phyloP scores from a whole-genome alignment of 2,113 vertebrate genomes.

The Myrmecobius fasciatus region DNA sequence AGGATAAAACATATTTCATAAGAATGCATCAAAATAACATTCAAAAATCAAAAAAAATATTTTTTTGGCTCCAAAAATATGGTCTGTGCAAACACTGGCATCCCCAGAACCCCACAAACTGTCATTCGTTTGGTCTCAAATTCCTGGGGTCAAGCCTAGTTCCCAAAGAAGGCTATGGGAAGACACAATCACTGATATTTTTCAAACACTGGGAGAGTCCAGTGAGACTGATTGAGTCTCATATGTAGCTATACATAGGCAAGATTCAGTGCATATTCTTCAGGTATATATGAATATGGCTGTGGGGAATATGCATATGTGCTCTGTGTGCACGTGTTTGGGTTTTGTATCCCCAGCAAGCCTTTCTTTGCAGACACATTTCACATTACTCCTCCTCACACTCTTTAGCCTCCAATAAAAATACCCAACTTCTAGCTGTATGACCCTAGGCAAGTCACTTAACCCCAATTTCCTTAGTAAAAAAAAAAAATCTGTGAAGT shows the following conservation, averaged over 20 bases:
- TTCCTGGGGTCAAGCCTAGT: neutral
- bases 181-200: neutral
- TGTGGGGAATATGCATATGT: neutral
- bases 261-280: neutral
- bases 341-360: neutral
- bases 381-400: neutral
- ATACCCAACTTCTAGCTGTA: neutral
- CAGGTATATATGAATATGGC: neutral
- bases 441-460: no score
- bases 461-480: no score
- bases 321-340: neutral
- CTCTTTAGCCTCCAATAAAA: neutral
- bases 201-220: neutral
- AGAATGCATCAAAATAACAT: neutral
- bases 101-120: neutral
- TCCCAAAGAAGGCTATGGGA: neutral
- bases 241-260: neutral
- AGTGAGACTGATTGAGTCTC: neutral
- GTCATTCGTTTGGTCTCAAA: neutral
- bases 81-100: neutral
- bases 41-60: neutral
- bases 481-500: no score
- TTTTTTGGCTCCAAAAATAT: neutral
- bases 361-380: neutral
- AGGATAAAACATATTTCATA: neutral